A percentile compares a stretch with the other conserved stretches of the same genome.
Evolutionary conservation across 37 sponge, comb jelly and placozoan genomes (phyloP).

Genomic region (Sycon ciliatum): DNA sequence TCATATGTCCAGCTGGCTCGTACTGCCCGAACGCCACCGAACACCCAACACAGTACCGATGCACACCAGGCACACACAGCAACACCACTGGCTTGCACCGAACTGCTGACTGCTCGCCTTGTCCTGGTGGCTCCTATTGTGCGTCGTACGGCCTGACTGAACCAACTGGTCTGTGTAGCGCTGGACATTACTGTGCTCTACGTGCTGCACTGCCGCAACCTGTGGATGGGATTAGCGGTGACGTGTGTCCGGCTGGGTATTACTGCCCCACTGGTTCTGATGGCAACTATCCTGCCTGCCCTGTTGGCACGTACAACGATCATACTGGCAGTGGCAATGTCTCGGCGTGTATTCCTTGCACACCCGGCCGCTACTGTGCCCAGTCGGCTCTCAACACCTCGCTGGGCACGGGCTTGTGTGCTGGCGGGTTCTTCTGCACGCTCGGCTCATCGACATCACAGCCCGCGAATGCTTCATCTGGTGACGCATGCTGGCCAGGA

Average conservation of each 20-base stretch:
- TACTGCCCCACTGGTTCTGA: slow-evolving; percentile 21
- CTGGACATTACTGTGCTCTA: not conserved
- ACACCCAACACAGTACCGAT: not conserved
- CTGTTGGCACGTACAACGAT: slow-evolving; percentile 3
- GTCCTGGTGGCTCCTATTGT: slow-evolving; percentile 26
- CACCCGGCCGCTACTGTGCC: slow-evolving; percentile 19
- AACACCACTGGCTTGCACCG: not conserved
- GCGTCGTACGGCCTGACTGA: not conserved
- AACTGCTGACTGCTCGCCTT: slow-evolving; percentile 1
- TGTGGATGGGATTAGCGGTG: not conserved
- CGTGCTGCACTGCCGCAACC: slow-evolving; percentile 1
- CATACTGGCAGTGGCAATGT: not conserved
- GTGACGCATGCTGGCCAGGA: slow-evolving; percentile 21
- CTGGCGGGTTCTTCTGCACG: slow-evolving; percentile 20
- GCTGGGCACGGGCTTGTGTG: slow-evolving; percentile 9
- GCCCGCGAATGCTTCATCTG: slow-evolving; percentile 14
- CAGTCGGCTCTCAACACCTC: not conserved
- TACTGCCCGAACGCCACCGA: slow-evolving; percentile 16
- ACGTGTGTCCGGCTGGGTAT: slow-evolving; percentile 31
- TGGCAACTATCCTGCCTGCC: slow-evolving; percentile 15
- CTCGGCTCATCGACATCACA: slow-evolving; percentile 3
- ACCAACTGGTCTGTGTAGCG: not conserved
- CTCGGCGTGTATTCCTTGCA: not conserved
- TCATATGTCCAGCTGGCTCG: slow-evolving; percentile 26
- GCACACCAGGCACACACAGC: slow-evolving; percentile 20